Conservation (phyloP, 2,113 vertebrate species). For the Rousettus leschenaultii region DNA sequence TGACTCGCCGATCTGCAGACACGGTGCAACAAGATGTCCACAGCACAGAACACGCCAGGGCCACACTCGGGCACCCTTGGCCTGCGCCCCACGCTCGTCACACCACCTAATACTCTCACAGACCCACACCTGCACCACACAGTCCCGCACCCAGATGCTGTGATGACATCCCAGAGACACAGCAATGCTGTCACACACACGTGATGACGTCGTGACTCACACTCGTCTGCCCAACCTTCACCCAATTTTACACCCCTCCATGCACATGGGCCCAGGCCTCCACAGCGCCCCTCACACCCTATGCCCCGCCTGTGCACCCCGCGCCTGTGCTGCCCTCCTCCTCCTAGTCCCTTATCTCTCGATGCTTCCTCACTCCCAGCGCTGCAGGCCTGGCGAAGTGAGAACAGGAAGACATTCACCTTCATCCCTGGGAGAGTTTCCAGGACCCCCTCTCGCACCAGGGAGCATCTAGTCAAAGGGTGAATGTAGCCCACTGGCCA, state of each 20-base stretch:
- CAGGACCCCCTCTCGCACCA: background rate
- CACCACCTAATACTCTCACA: background rate
- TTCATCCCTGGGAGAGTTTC: background rate
- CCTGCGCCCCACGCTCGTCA: background rate
- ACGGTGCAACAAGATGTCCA: background rate
- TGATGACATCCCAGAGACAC: background rate
- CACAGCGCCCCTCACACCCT: background rate
- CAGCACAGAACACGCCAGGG: background rate
- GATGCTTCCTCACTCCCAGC: fast-evolving
- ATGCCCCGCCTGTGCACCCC: too few relatives aligned
- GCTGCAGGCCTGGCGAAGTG: background rate
- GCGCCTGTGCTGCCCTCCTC: too few relatives aligned
- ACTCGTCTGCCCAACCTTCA: background rate
- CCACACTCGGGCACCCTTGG: background rate
- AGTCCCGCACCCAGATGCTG: fast-evolving
- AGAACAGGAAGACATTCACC: background rate
- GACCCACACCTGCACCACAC: background rate
- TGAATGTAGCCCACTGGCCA: fast-evolving
- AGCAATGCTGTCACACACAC: background rate
- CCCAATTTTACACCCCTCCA: fast-evolving
- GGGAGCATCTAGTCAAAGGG: background rate
- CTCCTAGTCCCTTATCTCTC: background rate
- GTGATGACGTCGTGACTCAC: background rate
- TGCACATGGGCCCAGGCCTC: background rate
- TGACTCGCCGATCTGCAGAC: background rate